Conservation (phyloP, 2,113 vertebrate species). For the Axis porcinus region DNA sequence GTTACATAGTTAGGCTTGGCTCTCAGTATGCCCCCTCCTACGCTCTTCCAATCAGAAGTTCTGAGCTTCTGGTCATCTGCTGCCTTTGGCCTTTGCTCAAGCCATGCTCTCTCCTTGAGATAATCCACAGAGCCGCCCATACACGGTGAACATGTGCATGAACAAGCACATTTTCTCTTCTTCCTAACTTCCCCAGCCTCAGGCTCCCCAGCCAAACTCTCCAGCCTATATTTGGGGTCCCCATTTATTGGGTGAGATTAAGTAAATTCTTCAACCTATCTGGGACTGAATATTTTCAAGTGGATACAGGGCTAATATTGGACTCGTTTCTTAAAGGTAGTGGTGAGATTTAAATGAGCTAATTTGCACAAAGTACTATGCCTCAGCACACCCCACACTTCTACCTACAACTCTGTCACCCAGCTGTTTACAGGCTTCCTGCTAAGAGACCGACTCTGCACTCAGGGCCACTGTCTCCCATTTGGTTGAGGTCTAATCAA, state of each 20-base stretch:
- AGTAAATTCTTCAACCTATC: background rate
- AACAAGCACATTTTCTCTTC: background rate
- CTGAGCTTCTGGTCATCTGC: background rate
- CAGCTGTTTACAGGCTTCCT: background rate
- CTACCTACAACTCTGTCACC: background rate
- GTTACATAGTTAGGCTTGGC: fast-evolving
- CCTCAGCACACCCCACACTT: background rate
- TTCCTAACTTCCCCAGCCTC: background rate
- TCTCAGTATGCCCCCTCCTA: background rate
- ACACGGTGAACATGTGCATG: background rate
- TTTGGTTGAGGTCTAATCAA: background rate
- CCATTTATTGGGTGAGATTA: background rate
- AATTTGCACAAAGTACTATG: background rate
- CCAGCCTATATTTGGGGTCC: background rate
- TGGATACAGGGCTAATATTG: background rate
- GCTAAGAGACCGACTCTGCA: background rate
- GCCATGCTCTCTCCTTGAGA: background rate
- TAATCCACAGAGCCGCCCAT: background rate
- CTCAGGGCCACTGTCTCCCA: background rate
- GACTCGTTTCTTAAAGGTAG: background rate
- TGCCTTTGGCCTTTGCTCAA: background rate
- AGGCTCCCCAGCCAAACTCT: background rate
- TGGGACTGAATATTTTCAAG: background rate
- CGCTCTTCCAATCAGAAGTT: background rate
- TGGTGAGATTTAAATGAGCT: background rate